phyloP scores from a whole-genome alignment of 2,113 vertebrate species.

The Lophura nycthemera region DNA sequence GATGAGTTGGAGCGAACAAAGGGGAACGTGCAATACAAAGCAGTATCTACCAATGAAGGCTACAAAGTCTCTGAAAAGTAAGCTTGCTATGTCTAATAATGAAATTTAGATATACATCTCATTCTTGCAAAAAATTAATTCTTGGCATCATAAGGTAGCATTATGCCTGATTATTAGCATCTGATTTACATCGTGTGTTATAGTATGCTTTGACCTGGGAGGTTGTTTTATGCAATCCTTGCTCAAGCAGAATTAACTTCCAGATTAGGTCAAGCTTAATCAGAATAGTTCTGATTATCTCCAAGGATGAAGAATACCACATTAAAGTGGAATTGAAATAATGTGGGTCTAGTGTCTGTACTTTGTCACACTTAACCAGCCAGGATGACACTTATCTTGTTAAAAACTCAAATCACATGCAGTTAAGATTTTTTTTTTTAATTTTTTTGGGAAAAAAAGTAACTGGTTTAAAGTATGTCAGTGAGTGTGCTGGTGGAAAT shows the following conservation, averaged over 20 bases:
- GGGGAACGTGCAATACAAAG: conserved; percentile 79
- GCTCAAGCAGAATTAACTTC: neutral
- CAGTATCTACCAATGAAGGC: conserved; percentile 79
- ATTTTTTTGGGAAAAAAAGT: rapidly evolving
- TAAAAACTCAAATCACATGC: neutral
- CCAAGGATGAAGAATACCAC: neutral
- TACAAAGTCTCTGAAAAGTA: conserved; percentile 82
- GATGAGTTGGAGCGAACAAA: conserved; percentile 86
- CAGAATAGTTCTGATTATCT: neutral
- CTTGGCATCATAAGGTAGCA: neutral
- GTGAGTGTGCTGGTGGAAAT: neutral
- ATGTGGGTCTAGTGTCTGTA: rapidly evolving
- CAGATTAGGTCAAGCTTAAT: neutral
- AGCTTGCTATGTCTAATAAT: neutral
- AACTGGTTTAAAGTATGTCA: neutral
- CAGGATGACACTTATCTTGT: neutral
- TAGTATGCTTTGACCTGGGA: neutral
- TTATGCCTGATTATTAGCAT: neutral
- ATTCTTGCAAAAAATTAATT: neutral
- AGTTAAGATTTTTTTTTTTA: neutral
- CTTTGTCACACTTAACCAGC: neutral
- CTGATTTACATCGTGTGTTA: neutral
- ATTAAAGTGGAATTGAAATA: neutral
- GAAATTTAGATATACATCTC: neutral
- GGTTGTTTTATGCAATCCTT: neutral